A percentile compares a stretch with the other conserved stretches of the same genome.
Evolutionary conservation across 2,888 invertebrate genomes (phyloP).

Genomic region (Euplexia lucipara): DNA sequence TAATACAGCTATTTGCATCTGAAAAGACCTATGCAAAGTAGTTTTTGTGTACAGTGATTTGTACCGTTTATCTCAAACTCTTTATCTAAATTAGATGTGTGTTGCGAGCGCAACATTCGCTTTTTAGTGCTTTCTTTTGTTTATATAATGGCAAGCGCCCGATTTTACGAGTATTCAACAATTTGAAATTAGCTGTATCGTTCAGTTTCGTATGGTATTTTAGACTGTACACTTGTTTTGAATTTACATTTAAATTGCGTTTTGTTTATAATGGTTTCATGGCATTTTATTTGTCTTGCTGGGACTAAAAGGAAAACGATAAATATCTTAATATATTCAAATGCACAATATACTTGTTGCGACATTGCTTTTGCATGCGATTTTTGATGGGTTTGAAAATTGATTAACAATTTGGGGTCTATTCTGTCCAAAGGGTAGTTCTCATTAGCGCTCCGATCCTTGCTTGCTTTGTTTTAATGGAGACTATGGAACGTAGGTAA

Average conservation of each 20-base stretch:
- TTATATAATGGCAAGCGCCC: slow-evolving; percentile 61
- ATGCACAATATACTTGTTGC: neutral
- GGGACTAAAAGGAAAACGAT: slow-evolving; percentile 6
- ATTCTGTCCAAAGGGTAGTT: neutral
- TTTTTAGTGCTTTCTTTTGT: slow-evolving; percentile 70
- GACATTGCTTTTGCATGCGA: neutral
- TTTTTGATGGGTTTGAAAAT: slow-evolving; percentile 6
- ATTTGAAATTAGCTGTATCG: slow-evolving; percentile 47
- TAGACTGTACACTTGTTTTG: slow-evolving; percentile 35
- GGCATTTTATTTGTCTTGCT: slow-evolving; percentile 42
- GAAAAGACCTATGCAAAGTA: slow-evolving; percentile 85
- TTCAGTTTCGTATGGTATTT: slow-evolving; percentile 47
- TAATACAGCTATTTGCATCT: slow-evolving; percentile 90
- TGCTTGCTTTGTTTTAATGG: slow-evolving; percentile 9
- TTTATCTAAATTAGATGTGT: slow-evolving; percentile 87
- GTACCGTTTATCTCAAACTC: slow-evolving; percentile 85
- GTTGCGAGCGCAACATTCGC: slow-evolving; percentile 63
- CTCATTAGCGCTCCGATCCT: neutral
- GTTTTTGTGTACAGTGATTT: slow-evolving; percentile 87
- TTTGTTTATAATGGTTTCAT: slow-evolving; percentile 45
- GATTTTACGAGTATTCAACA: slow-evolving; percentile 61
- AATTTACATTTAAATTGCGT: slow-evolving; percentile 56
- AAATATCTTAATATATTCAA: neutral
- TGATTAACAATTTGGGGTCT: neutral
- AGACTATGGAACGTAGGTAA: neutral